Conservation (phyloP, 2,888 invertebrate species). For the Polyommatus icarus region DNA sequence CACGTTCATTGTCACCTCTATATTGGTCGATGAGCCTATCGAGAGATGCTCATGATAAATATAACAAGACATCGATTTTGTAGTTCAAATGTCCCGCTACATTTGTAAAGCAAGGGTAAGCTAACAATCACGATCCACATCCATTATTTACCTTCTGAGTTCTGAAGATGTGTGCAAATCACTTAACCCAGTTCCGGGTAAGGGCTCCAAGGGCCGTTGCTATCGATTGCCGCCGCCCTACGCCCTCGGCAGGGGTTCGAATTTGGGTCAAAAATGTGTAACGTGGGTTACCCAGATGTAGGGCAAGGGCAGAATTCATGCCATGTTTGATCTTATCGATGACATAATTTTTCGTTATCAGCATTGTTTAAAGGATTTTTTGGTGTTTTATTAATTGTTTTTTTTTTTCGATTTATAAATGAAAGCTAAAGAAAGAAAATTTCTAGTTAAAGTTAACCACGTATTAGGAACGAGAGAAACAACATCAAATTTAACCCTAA, state of each 20-base stretch:
- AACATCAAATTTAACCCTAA: background rate
- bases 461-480: no score
- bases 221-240: conserved; percentile 7
- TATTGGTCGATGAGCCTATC: no score
- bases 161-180: conserved; percentile 5
- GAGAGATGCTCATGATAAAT: no score
- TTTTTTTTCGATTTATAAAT: no score
- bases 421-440: no score
- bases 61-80: background rate
- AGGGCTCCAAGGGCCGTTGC: conserved; percentile 3
- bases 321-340: background rate
- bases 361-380: background rate
- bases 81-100: background rate
- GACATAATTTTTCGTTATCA: background rate
- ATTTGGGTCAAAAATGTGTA: conserved; percentile 16
- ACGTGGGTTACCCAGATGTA: background rate
- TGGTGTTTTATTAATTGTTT: background rate
- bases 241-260: background rate
- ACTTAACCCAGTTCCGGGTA: background rate
- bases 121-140: background rate
- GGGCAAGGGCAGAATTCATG: background rate
- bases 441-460: no score
- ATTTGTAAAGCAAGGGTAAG: background rate
- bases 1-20: no score
- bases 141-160: background rate